Conservation (phyloP, 2,797 vertebrate genomes). For the Danio kyathit region DNA sequence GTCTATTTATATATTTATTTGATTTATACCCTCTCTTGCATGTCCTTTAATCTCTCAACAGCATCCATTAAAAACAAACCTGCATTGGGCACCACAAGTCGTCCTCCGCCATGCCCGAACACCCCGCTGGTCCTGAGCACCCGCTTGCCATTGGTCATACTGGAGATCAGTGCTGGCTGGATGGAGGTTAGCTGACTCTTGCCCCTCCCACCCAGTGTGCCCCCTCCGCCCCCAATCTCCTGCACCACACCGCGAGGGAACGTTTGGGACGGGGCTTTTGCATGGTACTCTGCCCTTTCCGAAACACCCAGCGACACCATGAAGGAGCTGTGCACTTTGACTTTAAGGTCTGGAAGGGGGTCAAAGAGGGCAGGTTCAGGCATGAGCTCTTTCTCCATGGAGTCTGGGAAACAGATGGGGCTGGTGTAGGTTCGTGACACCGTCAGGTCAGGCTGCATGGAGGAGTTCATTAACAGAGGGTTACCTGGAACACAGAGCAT, state of each 20-base stretch:
- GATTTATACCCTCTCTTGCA: background rate
- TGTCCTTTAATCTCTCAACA: background rate
- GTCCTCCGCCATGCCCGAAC: constrained; percentile 90
- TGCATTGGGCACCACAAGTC: constrained; percentile 91
- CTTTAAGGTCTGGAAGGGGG: constrained; percentile 91
- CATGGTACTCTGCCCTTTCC: constrained; percentile 85
- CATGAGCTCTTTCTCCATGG: constrained; percentile 92
- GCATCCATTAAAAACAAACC: constrained; percentile 66
- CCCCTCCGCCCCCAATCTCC: constrained; percentile 79
- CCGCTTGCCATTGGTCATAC: constrained; percentile 74
- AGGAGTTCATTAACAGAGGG: constrained; percentile 91
- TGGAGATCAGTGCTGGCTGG: constrained; percentile 77
- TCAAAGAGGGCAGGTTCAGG: constrained; percentile 85
- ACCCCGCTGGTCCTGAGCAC: constrained; percentile 84
- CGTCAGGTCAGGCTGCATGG: constrained; percentile 92
- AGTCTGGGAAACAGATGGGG: constrained; percentile 96
- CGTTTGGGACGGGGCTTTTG: constrained; percentile 86
- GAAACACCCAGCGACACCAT: constrained; percentile 85
- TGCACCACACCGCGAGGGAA: constrained; percentile 87
- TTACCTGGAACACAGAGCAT: constrained; percentile 82
- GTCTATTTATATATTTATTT: background rate
- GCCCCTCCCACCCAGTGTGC: constrained; percentile 74
- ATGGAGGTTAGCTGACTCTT: constrained; percentile 81
- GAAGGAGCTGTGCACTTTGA: constrained; percentile 89
- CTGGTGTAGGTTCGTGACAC: constrained; percentile 94